These are phyloP conservation scores for Phenganax subtilis DNA, from an alignment of 92 coral and sea anemone genomes.

Conservation along the genomic window DNA sequence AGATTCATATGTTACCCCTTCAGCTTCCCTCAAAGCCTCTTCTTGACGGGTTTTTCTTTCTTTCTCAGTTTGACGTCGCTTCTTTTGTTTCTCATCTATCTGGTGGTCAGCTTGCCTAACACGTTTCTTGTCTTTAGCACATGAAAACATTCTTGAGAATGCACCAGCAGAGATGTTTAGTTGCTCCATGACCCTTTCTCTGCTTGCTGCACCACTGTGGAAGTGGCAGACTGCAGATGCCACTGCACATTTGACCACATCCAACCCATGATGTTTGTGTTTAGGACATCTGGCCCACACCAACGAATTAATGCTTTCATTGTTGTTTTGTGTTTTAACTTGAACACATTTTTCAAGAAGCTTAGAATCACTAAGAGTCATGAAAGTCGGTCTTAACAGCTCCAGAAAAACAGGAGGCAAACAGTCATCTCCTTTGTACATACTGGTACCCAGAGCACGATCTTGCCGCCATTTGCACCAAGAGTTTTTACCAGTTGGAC, in stretches of 20 bases:
- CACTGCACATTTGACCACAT: conserved; percentile 46
- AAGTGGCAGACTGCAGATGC: neutral
- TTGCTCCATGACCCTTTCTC: too few species aligned
- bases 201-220: too few species aligned
- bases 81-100: conserved; percentile 42
- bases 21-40: conserved; percentile 46
- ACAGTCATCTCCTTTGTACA: conserved; percentile 17
- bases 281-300: too few species aligned
- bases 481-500: conserved; percentile 25
- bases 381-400: conserved; percentile 11
- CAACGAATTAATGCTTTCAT: too few species aligned
- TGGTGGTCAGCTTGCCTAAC: conserved; percentile 34
- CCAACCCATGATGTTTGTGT: conserved; percentile 22
- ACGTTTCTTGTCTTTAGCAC: conserved; percentile 40
- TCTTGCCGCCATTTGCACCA: conserved; percentile 44
- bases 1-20: conserved; percentile 35
- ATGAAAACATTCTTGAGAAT: too few species aligned
- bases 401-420: conserved; percentile 14
- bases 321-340: conserved; percentile 18
- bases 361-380: conserved; percentile 14
- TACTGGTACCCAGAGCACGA: conserved; percentile 28
- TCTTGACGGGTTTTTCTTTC: conserved; percentile 26
- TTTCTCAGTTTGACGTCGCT: conserved; percentile 36
- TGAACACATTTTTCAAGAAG: conserved; percentile 31
- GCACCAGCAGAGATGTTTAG: too few species aligned